These are phyloP conservation scores for Mycteria americana DNA, from an alignment of 2,797 vertebrate species.

Conservation along the genomic window DNA sequence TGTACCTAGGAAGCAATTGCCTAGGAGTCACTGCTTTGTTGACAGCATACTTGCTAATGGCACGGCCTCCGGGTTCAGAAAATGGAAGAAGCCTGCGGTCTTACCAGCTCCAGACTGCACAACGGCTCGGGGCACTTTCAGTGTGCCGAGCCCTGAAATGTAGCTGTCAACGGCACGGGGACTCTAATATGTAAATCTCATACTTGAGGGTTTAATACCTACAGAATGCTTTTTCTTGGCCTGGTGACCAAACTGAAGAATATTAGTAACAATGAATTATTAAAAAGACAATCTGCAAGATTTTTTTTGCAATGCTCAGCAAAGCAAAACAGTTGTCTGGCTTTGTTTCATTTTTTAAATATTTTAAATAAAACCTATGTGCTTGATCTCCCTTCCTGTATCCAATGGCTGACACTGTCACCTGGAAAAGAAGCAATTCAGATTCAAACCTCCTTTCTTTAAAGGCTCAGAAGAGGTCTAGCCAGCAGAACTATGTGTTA, in stretches of 20 bases:
- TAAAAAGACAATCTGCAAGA: background rate
- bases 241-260: background rate
- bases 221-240: background rate
- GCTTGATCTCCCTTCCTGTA: background rate
- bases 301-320: background rate
- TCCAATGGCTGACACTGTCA: background rate
- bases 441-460: background rate
- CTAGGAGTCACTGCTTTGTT: background rate
- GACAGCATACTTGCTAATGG: background rate
- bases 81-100: background rate
- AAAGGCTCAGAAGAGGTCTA: background rate
- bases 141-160: background rate
- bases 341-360: background rate
- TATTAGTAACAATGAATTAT: background rate
- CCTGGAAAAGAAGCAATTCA: background rate
- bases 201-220: background rate
- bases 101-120: background rate
- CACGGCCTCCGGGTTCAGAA: background rate
- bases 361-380: background rate
- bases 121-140: background rate
- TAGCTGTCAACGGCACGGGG: accelerated
- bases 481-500: background rate
- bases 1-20: background rate
- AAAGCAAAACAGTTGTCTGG: background rate
- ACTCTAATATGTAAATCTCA: background rate